Evolutionary conservation across 2,888 invertebrate species (phyloP), one percentile per base, ranked within the genome.

Genomic region (Chorisops tibialis): DNA sequence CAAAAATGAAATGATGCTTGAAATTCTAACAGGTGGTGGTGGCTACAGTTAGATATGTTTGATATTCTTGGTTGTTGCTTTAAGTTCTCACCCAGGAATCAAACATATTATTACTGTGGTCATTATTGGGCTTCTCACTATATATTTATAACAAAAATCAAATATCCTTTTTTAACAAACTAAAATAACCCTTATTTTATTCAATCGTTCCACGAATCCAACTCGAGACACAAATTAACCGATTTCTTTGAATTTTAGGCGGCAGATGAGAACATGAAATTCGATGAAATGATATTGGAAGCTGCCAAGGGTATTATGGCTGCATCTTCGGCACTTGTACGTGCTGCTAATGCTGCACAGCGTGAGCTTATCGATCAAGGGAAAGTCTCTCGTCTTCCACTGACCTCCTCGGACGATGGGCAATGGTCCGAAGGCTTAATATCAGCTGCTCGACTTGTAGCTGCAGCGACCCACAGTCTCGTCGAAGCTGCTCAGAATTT

Each of bases 21-120:
- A 21, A 37, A 52, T 38, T 37, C 56, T 56, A 56, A 56, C 56
- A 56, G 64, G 66, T 65, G 63, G 62, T 56, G 65, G 24, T 65
- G 56, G 70, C 83, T 82, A 80, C 88, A 82, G 86, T 90, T 81
- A 96, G 97, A 98, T 98, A 98, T 98, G 98, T 98, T 98, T 98
- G 97, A 96, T 98, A 98, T 97, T 97, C 97, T 98, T 98, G 98
- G 97, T 98, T 96, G 95, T 93, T 83, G 81, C 78, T 73, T 81
- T 80, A 81, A 74, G 81, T 83, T 73, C 74, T 88, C 94, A 93
- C 94, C 96, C 96, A 88, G 92, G 93, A 95, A 92, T 95, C 95
- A 94, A 93, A 96, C 97, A 96, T 98, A 96, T 97, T 92, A 90
- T 88, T 88, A 91, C 82, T 84, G 92, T 85, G 85, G 82, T 74